These are phyloP conservation scores for Ophion obscuratus DNA, from an alignment of 2,888 invertebrate genomes.

Conservation along the genomic window DNA sequence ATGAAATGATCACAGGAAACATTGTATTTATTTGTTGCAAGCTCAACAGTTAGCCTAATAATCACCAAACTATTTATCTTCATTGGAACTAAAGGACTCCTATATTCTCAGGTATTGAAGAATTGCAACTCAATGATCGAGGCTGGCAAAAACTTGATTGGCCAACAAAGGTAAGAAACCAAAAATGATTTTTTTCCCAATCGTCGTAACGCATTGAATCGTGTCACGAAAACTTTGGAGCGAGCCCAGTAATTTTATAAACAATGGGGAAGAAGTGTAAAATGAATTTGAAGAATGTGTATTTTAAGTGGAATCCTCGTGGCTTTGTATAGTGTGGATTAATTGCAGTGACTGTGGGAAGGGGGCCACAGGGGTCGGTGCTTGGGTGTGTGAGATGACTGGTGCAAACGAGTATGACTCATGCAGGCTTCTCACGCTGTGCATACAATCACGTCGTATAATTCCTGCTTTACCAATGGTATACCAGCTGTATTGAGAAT, in stretches of 20 bases:
- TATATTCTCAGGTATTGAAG: constrained; percentile 88
- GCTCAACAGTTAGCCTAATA: background rate
- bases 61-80: background rate
- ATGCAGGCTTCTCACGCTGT: constrained; percentile 70
- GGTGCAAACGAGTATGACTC: constrained; percentile 73
- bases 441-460: constrained; percentile 69
- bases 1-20: no score
- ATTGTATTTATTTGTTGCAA: background rate
- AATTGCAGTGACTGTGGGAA: constrained; percentile 50
- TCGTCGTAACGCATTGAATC: no score
- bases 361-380: constrained; percentile 67
- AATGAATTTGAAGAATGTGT: constrained; percentile 23
- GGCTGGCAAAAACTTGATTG: constrained; percentile 95
- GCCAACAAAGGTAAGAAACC: constrained; percentile 92
- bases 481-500: constrained; percentile 23
- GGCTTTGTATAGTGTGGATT: constrained; percentile 36
- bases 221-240: background rate
- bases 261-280: background rate
- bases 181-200: constrained; percentile 10
- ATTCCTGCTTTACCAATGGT: constrained; percentile 46
- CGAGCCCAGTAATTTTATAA: background rate
- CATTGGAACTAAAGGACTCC: constrained; percentile 17
- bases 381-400: constrained; percentile 69
- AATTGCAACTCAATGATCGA: constrained; percentile 96
- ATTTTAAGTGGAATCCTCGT: background rate